phyloP scores from a whole-genome alignment of 2,888 invertebrate genomes.

The Heliconius sara region DNA sequence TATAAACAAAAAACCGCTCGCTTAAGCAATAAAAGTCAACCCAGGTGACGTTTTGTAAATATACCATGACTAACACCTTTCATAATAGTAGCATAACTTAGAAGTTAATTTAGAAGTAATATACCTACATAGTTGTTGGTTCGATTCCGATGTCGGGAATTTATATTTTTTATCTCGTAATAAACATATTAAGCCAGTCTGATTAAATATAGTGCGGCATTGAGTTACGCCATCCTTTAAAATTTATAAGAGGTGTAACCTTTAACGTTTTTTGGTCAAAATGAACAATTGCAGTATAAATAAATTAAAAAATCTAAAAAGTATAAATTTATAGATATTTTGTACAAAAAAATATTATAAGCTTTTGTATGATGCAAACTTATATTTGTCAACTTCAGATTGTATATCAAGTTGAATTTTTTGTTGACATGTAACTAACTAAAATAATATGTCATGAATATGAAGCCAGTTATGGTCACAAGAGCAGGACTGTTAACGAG shows the following conservation, averaged over 20 bases:
- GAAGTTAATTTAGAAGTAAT: neutral
- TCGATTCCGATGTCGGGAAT: neutral
- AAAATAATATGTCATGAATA: too few relatives aligned
- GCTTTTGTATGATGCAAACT: too few relatives aligned
- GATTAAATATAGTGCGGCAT: neutral
- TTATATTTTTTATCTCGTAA: neutral
- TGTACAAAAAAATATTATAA: too few relatives aligned
- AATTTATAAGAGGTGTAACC: neutral
- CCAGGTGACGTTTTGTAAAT: slow-evolving; percentile 9
- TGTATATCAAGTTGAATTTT: too few relatives aligned
- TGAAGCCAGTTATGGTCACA: too few relatives aligned
- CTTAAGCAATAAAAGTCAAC: neutral
- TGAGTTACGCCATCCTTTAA: neutral
- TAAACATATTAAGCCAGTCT: neutral
- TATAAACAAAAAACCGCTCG: neutral
- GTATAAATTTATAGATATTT: too few relatives aligned
- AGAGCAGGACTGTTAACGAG: too few relatives aligned
- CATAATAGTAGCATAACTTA: slow-evolving; percentile 1
- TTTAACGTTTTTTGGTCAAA: too few relatives aligned
- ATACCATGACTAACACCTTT: slow-evolving; percentile 29
- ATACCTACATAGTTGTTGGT: neutral
- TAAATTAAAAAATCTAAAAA: too few relatives aligned
- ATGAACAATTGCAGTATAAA: too few relatives aligned
- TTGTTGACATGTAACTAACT: too few relatives aligned
- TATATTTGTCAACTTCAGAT: too few relatives aligned